phyloP scores from a whole-genome alignment of 2,888 invertebrate genomes.

The Coronaproctus castanopsis region DNA sequence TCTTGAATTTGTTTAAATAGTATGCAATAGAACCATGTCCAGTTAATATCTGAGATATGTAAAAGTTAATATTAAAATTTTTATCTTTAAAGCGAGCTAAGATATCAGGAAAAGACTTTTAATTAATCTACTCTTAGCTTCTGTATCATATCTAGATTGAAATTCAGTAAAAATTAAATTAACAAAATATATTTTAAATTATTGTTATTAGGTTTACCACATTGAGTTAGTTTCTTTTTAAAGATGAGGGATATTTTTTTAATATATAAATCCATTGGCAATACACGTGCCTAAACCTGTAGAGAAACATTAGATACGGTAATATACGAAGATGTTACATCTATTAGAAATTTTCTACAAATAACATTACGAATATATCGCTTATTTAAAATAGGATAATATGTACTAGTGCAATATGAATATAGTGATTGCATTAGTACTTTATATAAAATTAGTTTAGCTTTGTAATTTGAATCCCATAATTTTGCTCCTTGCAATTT shows the following conservation, averaged over 20 bases:
- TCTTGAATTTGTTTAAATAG: too few relatives aligned
- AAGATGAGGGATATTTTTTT: background rate
- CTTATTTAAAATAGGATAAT: background rate
- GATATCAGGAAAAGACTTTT: too few relatives aligned
- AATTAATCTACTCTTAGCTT: too few relatives aligned
- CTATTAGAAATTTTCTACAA: constrained; percentile 2
- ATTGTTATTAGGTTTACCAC: constrained; percentile 1
- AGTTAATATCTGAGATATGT: too few relatives aligned
- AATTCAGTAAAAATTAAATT: too few relatives aligned
- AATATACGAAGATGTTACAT: background rate
- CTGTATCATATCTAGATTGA: too few relatives aligned
- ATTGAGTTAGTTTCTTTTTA: background rate
- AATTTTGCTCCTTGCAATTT: background rate
- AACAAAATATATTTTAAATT: too few relatives aligned
- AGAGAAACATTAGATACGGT: background rate
- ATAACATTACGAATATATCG: background rate
- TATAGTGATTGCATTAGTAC: background rate
- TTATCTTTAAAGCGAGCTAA: too few relatives aligned
- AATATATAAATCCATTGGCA: background rate
- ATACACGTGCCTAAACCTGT: background rate
- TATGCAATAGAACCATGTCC: too few relatives aligned
- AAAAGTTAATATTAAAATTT: too few relatives aligned
- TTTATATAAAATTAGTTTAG: background rate
- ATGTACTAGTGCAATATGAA: background rate
- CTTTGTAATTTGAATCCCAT: background rate